Evolutionary conservation across 2,113 vertebrate species (phyloP).

Genomic region (Cochlearius cochlearius): DNA sequence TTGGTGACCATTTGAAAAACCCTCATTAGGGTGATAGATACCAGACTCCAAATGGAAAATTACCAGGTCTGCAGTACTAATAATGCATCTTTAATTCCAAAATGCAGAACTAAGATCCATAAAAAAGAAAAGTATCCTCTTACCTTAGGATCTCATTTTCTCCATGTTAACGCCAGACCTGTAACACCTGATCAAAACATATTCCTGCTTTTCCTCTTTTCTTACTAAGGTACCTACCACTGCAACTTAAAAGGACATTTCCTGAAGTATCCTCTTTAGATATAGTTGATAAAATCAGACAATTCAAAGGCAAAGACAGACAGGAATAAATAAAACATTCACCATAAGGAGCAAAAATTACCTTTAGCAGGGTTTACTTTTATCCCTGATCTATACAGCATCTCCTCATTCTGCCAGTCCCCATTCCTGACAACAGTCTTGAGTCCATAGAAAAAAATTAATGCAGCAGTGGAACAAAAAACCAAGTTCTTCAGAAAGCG

Average conservation of each 20-base stretch:
- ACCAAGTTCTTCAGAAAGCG: conserved; percentile 84
- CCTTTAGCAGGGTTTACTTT: conserved; percentile 99
- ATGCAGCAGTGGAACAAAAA: conserved; percentile 82
- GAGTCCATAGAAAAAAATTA: conserved; percentile 89
- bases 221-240: background rate
- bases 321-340: background rate
- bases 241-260: background rate
- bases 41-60: background rate
- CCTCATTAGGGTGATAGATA: background rate
- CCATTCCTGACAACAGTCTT: conserved; percentile 93
- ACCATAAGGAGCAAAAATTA: conserved; percentile 67
- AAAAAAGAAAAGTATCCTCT: background rate
- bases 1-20: background rate
- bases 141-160: conserved; percentile 6
- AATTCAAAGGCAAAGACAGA: conserved; percentile 7
- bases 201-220: background rate
- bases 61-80: background rate
- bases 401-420: conserved; percentile 98
- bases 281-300: background rate
- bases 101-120: background rate
- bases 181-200: background rate
- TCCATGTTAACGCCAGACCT: background rate
- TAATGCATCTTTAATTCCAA: background rate
- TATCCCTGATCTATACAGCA: conserved; percentile 98
- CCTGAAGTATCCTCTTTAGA: background rate